Evolutionary conservation across 2,888 invertebrate species (phyloP), one percentile per base, ranked within the genome.

Genomic region (Aphrophora alni): DNA sequence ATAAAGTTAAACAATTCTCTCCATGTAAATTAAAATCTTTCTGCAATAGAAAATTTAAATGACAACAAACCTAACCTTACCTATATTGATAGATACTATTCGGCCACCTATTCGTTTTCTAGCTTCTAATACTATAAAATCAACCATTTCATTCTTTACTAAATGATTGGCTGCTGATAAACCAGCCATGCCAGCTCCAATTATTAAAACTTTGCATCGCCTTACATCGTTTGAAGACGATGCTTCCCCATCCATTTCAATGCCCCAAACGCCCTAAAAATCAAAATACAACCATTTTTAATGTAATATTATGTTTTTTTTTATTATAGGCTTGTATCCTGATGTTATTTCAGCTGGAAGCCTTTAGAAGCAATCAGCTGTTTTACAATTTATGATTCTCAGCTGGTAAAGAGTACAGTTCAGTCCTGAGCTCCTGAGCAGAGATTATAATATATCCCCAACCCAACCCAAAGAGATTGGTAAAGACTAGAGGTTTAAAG

Each of bases 151-250:
- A 90, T 95, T 95, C 89, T 95, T 95, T 17, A 93, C 88, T 83
- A 97, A 90, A 88, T 95, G 93, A 89, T 94, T 94, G 76, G 96
- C 96, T 80, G 96, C 95, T 74, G 96, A 93, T 77, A 97, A 89
- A 71, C 97, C 97, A 83, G 96, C 95, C 90, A 95, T 93, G 83
- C 97, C 97, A 85, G 93, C 96, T 74, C 97, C 97, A 86, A 97
- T 92, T 86, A 96, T 95, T 85, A 95, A 89, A 84, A 95, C 92
- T 90, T 95, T 94, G 81, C 86, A 87, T 86, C 87, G 87, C 83
- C 85, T 87, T 82, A 86, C 86, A 85, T 87, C 87, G 82, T 87
- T 86, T 80, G 86, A 86, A 83, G 87, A 87, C 86, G 89, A 59
- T 59, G 59, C 59, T 5, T 21, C 14, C 3, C 0, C 59, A 59